Evolutionary conservation across 2,888 invertebrate species (phyloP).

Genomic region (Tryphoninae sp.): DNA sequence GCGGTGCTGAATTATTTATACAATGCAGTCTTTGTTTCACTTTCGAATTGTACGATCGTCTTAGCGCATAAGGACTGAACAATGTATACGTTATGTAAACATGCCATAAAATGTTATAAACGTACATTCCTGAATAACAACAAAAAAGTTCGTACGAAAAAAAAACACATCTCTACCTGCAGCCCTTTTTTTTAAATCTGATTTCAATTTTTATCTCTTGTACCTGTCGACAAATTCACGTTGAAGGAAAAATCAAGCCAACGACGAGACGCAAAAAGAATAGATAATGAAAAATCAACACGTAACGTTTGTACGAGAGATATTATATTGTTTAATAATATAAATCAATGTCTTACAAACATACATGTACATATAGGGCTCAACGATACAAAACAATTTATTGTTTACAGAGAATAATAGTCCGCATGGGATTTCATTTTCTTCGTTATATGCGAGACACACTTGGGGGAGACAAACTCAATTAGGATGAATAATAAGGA

Average conservation of each 20-base stretch:
- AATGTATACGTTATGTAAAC: conserved; percentile 54
- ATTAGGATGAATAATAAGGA: conserved; percentile 14
- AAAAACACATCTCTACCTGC: conserved; percentile 4
- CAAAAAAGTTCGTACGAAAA: neutral
- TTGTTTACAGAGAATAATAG: conserved; percentile 45
- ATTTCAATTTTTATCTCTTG: neutral
- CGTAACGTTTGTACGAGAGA: conserved; percentile 65
- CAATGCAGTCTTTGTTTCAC: conserved; percentile 65
- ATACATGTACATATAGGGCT: conserved; percentile 74
- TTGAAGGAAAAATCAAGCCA: conserved; percentile 19
- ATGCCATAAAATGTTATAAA: conserved; percentile 58
- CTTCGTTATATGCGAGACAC: conserved; percentile 41
- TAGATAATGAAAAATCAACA: conserved; percentile 53
- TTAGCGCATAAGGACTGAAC: conserved; percentile 48
- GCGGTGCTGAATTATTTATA: conserved; percentile 55
- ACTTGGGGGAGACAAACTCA: conserved; percentile 44
- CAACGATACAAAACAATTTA: conserved; percentile 74
- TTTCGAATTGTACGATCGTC: conserved; percentile 65
- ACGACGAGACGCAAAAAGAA: conserved; percentile 39
- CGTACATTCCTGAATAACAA: conserved; percentile 26
- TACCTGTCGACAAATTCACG: conserved; percentile 3
- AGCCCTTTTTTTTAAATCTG: neutral
- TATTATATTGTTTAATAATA: conserved; percentile 73
- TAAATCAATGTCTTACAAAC: conserved; percentile 77
- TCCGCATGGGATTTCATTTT: conserved; percentile 3